Evolutionary conservation across 2,797 vertebrate genomes (phyloP), one percentile per base, ranked within the genome.

Genomic region (Sebastes cheni): DNA sequence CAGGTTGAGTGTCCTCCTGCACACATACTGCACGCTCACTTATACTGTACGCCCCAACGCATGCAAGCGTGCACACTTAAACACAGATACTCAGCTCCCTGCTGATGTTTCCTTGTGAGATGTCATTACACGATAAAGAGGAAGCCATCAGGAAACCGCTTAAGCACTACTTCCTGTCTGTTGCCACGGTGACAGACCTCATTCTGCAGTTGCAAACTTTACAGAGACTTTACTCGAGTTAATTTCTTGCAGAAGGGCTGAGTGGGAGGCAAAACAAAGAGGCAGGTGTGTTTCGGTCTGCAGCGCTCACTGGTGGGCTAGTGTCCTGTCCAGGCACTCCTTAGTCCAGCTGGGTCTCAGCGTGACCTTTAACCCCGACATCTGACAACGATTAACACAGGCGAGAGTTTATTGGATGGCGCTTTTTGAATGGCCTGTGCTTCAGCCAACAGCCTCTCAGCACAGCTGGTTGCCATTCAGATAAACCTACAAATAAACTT

Each of bases 111-210:
- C 85, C 90, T 93, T 87, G 86, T 82, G 88, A 95, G 95, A 96
- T 96, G 95, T 94, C 94, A 95, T 93, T 94, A 91, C 79, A 82
- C 1, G 96, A 96, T 96, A 96, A 96, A 95, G 94, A 90, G 94
- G 94, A 96, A 96, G 93, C 79, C 75, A 90, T 92, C 96, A 96
- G 95, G 95, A 96, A 96, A 96, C 95, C 94, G 86, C 94, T 94
- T 94, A 95, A 96, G 93, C 80, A 86, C 94, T 91, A 94, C 94
- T 96, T 96, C 96, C 96, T 96, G 96, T 93, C 94, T 92, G 95
- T 96, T 96, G 91, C 94, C 90, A 85, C 66, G 92, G 95, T 55
- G 85, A 95, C 89, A 32, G 89, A 91, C 92, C 92, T 92, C 89
- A 82, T 90, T 95, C 80, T 89, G 89, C 88, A 89, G 83, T 90